These are phyloP conservation scores for Aleadryas rufinucha DNA, from an alignment of 2,113 vertebrate genomes.

Conservation along the genomic window DNA sequence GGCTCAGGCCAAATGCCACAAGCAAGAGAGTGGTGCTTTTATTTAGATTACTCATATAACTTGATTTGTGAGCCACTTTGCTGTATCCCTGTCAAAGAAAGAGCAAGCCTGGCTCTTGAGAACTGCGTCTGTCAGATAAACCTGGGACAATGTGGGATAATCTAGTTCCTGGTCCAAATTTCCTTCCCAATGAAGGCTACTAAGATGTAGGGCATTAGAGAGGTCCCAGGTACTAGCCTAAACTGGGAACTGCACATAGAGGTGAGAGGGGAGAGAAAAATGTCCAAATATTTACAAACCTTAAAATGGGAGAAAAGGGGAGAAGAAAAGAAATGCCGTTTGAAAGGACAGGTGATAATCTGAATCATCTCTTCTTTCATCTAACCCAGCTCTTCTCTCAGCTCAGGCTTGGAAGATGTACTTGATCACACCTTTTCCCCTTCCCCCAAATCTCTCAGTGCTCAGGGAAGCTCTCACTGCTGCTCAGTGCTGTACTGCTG, in stretches of 20 bases:
- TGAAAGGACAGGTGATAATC: not conserved
- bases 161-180: not conserved
- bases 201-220: not conserved
- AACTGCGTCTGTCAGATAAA: not conserved
- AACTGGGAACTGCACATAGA: not conserved
- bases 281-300: not conserved
- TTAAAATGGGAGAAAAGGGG: not conserved
- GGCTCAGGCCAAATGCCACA: constrained; percentile 14
- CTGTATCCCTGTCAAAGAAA: not conserved
- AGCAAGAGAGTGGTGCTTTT: not conserved
- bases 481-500: not conserved
- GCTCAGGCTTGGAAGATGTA: not conserved
- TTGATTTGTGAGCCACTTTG: not conserved
- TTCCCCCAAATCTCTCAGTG: not conserved
- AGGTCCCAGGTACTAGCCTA: not conserved
- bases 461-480: not conserved
- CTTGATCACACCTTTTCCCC: not conserved
- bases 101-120: not conserved
- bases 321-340: not conserved
- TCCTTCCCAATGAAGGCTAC: not conserved
- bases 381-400: not conserved
- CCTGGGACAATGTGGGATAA: not conserved
- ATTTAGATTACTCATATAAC: constrained; percentile 9
- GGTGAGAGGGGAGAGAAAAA: not conserved
- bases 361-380: not conserved